These are phyloP conservation scores for Cheilosia impressa DNA, from an alignment of 2,888 invertebrate species.

Conservation along the genomic window DNA sequence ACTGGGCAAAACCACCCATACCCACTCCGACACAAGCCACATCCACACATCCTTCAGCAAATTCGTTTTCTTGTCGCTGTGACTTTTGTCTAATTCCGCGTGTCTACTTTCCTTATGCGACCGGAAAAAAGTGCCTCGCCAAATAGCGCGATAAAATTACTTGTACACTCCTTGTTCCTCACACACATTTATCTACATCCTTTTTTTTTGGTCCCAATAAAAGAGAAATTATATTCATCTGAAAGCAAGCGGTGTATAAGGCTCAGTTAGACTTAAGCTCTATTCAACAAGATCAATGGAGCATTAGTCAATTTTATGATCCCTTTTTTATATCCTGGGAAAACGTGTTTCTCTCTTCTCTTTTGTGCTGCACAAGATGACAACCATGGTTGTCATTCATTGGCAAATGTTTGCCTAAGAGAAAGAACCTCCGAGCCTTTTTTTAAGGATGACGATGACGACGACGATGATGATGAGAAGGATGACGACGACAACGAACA, in stretches of 20 bases:
- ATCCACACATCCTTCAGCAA: background rate
- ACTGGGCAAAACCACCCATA: slow-evolving; percentile 10
- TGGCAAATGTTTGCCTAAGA: background rate
- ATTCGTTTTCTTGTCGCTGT: slow-evolving; percentile 18
- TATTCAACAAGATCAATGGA: slow-evolving; percentile 50
- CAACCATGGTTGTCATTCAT: background rate
- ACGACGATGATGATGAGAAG: background rate
- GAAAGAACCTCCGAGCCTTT: background rate
- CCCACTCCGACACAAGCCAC: background rate
- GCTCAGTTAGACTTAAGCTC: slow-evolving; percentile 33
- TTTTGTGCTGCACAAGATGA: background rate
- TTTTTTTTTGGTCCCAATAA: background rate
- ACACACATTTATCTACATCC: background rate
- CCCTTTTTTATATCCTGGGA: background rate
- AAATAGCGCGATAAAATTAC: slow-evolving; percentile 31
- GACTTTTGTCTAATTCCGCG: slow-evolving; percentile 4
- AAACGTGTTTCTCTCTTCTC: background rate
- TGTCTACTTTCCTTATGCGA: background rate
- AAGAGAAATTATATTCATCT: slow-evolving; percentile 43
- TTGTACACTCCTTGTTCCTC: slow-evolving; percentile 9
- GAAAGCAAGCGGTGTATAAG: background rate
- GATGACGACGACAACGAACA: no score
- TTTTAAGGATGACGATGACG: no score
- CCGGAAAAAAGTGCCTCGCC: background rate
- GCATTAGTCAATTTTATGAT: slow-evolving; percentile 61